Base-by-base conservation (phyloP, 2,113 vertebrate genomes). In the Odocoileus hemionus region DNA sequence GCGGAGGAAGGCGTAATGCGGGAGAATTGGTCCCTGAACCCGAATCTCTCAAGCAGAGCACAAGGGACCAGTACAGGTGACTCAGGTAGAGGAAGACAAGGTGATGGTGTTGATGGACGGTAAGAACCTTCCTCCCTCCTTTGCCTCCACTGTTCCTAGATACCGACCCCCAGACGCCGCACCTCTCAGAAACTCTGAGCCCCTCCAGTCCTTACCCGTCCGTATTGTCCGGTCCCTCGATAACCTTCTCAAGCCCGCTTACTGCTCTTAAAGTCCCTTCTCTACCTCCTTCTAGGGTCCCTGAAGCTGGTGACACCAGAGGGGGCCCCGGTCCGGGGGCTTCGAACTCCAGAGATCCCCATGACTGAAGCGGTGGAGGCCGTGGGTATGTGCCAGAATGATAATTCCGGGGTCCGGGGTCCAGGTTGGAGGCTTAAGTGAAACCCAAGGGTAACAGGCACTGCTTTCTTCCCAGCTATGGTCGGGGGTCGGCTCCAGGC, bases 101-200 rank as follows among this genome's bases (percentile, higher is more conserved):
- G 98, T 99, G 84, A 98, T 99, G 90, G 98, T 99, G 91, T 99
- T 99, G 74, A 94, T 99, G 95, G 98, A 99, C 15, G 99, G 99
- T 99, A 99, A 99, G 99, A 45, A 61, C 8, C 52, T 2, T 4
- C 7, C 39, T 39, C 6, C 14, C 28, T 45, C 55, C 25, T 5
- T 67, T 33, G 26, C 80, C 70, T n/a, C 12, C 79, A 3, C 33
- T 1, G 17, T 57, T 39, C 23, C 16, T 19, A 26, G 25, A 39
- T 57, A 39, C 30, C 0, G 10, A 36, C 5, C 84, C 19, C 12
- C 84, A 84, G 61, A 45, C 57, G 33, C 55, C 70, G 6, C 58
- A 39, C 54, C 47, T 43, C 43, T 83, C 25, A 43, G 57, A 87
- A 89, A 70, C 7, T 12, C n/a, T 13, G 61, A 85, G n/a, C 16